A percentile compares a stretch with the other conserved stretches of the same genome.
These are phyloP conservation scores for Brenthis daphne DNA, from an alignment of 2,888 invertebrate species.

Conservation along the genomic window DNA sequence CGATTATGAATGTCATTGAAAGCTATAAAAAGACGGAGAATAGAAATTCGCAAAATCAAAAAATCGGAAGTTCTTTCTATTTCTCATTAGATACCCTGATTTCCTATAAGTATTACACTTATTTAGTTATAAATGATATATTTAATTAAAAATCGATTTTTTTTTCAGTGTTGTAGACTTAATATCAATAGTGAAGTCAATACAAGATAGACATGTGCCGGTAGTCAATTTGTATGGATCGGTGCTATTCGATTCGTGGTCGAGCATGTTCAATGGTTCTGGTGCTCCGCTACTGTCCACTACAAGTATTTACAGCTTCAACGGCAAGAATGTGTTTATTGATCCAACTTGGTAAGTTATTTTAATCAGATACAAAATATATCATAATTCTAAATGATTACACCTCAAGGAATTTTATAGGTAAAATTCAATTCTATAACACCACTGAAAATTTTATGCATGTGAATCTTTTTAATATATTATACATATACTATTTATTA, in stretches of 20 bases:
- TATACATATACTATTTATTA: too few relatives aligned
- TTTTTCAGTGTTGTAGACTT: constrained; percentile 52
- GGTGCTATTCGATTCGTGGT: constrained; percentile 64
- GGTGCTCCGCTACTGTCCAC: constrained; percentile 47
- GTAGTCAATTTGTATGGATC: constrained; percentile 58
- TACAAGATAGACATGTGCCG: constrained; percentile 45
- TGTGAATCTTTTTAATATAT: too few relatives aligned
- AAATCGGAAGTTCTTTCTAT: too few relatives aligned
- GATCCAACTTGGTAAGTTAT: constrained; percentile 60
- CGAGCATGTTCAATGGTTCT: constrained; percentile 58
- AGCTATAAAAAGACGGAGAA: too few relatives aligned
- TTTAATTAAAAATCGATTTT: constrained; percentile 8
- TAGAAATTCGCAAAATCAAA: too few relatives aligned
- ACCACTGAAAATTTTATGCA: too few relatives aligned
- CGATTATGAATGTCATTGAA: too few relatives aligned
- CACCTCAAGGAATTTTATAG: too few relatives aligned
- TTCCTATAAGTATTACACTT: too few relatives aligned
- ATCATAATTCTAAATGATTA: too few relatives aligned
- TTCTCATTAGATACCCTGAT: too few relatives aligned
- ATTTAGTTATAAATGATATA: not conserved
- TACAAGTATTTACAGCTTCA: constrained; percentile 62
- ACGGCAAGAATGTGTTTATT: constrained; percentile 57
- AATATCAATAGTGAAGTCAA: constrained; percentile 47
- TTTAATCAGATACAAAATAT: not conserved
- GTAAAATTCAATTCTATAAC: too few relatives aligned